Evolutionary conservation across 2,888 invertebrate species (phyloP), one percentile per base, ranked within the genome.

Genomic region (Eristalis intricaria): DNA sequence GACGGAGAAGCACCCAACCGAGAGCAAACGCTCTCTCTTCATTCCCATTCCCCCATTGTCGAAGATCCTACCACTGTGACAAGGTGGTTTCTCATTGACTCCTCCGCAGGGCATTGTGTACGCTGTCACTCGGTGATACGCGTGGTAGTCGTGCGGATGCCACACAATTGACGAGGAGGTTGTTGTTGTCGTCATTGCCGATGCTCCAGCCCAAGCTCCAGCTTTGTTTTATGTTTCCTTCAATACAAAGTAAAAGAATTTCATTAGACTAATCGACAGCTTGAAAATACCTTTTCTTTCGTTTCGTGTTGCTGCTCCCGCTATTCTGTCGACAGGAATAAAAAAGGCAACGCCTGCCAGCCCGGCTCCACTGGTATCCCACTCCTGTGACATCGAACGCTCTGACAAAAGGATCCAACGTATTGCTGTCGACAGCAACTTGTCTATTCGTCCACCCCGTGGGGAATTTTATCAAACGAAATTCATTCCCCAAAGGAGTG

Each of bases 221-320:
- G 32, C 32, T 63, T 74, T 75, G 64, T 69, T 69, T 61, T 64
- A 69, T 43, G 23, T 38, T 58, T 40, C 63, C 35, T 35, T 32
- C 63, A 69, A 78, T 64, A 68, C 74, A 69, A 69, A 40, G 58
- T 75, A 75, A 69, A 80, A 56, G 74, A 81, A 81, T 74, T 81
- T 81, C 68, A 81, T 81, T 75, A 81, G 63, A 81, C 74, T 81
- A 81, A 81, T 81, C 81, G 78, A 78, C 78, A 71, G 78, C 70
- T 71, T 60, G 78, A 32, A 79, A 79, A 66, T 66, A 66, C 71
- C 26, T 70, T 60, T 56, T 23, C 50, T 56, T 56, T 22, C n/a
- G 71, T 35, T 43, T 56, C 40, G 19, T 23, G 26, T 15, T 13
- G 56, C 64, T 78, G 64, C 22, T 38, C 4, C 64, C 56, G 23